Evolutionary conservation across 2,113 vertebrate genomes (phyloP), one percentile per base, ranked within the genome.

Genomic region (Nerophis ophidion): DNA sequence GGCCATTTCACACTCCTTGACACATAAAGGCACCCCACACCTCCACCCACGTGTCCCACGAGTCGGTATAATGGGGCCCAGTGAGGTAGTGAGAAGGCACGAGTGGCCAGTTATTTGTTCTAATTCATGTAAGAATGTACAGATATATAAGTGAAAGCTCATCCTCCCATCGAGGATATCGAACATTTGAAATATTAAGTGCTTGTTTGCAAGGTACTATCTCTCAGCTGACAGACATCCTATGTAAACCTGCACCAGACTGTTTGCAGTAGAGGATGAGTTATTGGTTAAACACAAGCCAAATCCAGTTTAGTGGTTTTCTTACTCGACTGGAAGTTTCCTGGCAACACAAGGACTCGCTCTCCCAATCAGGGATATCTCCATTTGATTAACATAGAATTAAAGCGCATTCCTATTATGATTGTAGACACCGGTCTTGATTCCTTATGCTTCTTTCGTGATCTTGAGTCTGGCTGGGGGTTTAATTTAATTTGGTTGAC

Each of bases 321-420:
- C 78, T 75, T 77, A 74, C 48, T 60, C 65, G 76, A 74, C 72
- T 71, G 65, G 19, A 70, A 65, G 77, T 80, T 81, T 79, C 68
- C 48, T 52, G 71, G 72, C 70, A 61, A 72, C 61, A 52, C 42
- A 40, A 65, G 38, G 48, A 66, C 72, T 50, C 26, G 59, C 60
- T 82, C 68, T 51, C 73, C 26, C 74, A 71, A 80, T 82, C 66
- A 72, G 70, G 67, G 67, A 71, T 84, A 80, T 78, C 73, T 83
- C 74, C 73, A 81, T 89, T 89, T 89, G 86, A 90, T 89, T 90
- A 88, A 86, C 65, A 70, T 56, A 78, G 80, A 87, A 89, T 86
- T 88, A 89, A 82, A 87, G 76, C 66, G 70, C 75, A 86, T 84
- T 86, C 80, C 86, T 88, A 76, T 86, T 88, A 77, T 88, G 82